Evolutionary conservation across 2,113 vertebrate species (phyloP), one percentile per base, ranked within the genome.

Genomic region (Pomatostomus ruficeps): DNA sequence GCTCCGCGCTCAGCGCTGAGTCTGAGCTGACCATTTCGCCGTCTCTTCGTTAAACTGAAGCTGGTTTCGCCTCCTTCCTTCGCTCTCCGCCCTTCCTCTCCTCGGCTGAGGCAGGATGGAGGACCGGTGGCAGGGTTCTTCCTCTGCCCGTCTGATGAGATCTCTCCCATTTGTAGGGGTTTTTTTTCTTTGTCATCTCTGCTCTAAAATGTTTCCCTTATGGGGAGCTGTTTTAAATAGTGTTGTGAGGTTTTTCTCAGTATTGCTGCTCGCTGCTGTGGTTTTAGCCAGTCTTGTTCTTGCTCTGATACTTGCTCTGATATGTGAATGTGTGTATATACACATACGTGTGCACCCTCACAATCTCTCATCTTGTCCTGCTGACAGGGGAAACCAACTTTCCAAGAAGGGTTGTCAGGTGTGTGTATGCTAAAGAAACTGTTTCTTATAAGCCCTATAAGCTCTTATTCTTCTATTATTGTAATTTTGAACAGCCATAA

Each of bases 21-120:
- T 2, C 42, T 43, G 59, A 48, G 36, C 14, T 21, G 55, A 23
- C 43, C 10, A 1, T 0, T 77, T 85, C 73, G 36, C 22, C 70
- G 68, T 48, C 33, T n/a, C 4, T 82, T 66, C 52, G 12, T 40
- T 54, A 57, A 65, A 26, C 2, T 62, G 33, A 62, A 66, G 33
- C 79, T 63, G 28, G 3, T 67, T 52, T 90, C 7, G 49, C 83
- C 91, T 73, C 76, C 51, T 85, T 46, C 74, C 68, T 49, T 58
- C 33, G 16, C 88, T 61, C 75, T 59, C 90, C 95, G 73, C 91
- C 86, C 95, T 95, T 92, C 78, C 91, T 95, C 79, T 49, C n/a
- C 43, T 26, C 25, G 63, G 26, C 70, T 26, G 58, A 8, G 85
- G 85, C 93, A 68, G 92, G 95, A 85, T 82, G 95, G 90, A 84